Conservation (phyloP, 2,888 invertebrate genomes). For the Amiota minor region DNA sequence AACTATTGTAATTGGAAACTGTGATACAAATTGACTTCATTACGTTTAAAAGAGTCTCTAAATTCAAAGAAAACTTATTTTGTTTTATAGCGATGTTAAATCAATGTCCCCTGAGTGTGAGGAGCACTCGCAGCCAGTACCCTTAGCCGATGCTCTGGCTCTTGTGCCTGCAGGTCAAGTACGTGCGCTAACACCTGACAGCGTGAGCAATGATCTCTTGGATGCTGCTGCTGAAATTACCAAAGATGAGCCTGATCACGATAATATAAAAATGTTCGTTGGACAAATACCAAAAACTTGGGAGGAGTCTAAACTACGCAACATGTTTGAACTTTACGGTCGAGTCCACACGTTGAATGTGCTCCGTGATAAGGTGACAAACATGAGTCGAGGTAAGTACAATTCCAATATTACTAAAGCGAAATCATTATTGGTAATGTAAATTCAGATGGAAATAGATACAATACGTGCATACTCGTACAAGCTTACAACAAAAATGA, state of each 20-base stretch:
- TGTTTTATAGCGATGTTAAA: neutral
- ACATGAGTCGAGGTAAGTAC: slow-evolving; percentile 94
- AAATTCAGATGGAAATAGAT: no score
- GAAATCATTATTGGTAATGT: no score
- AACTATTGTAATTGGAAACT: no score
- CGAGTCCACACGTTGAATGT: slow-evolving; percentile 97
- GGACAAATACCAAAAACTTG: slow-evolving; percentile 96
- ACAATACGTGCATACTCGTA: no score
- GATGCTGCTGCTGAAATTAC: slow-evolving; percentile 48
- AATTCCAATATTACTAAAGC: neutral
- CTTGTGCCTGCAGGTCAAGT: slow-evolving; percentile 37
- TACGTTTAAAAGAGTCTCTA: no score
- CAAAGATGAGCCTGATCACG: slow-evolving; percentile 92
- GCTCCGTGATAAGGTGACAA: slow-evolving; percentile 96
- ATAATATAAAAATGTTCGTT: slow-evolving; percentile 99
- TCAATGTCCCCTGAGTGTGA: neutral
- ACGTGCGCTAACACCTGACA: slow-evolving; percentile 68
- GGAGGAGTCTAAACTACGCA: slow-evolving; percentile 94
- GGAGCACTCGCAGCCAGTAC: neutral
- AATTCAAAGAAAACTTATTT: neutral
- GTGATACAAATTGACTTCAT: no score
- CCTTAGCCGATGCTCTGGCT: slow-evolving; percentile 37
- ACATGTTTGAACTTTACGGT: slow-evolving; percentile 97
- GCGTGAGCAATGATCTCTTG: slow-evolving; percentile 37
- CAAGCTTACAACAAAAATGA: no score